Evolutionary conservation across 1,140 invertebrate genomes (phyloP).

Genomic region (Drosophila littoralis): DNA sequence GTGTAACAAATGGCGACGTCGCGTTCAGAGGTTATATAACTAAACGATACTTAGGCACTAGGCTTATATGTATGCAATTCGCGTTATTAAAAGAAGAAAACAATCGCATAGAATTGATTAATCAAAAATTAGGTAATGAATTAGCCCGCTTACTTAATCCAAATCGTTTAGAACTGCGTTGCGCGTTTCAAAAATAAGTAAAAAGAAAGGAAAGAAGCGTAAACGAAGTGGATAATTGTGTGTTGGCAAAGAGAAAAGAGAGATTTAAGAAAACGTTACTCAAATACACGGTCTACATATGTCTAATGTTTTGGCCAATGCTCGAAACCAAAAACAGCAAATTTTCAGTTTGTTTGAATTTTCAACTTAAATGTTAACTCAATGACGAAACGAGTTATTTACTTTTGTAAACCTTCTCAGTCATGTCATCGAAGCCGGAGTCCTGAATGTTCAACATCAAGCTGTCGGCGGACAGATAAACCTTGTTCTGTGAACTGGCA

Average conservation of each 20-base stretch:
- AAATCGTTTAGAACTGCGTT: conserved; percentile 63
- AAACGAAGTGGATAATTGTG: conserved; percentile 38
- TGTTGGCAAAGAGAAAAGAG: conserved; percentile 52
- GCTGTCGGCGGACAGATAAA: conserved; percentile 96
- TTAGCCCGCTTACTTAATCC: conserved; percentile 64
- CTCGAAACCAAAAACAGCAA: conserved; percentile 61
- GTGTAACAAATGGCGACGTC: conserved; percentile 42
- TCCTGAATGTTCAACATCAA: conserved; percentile 99
- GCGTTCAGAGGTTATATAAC: conserved; percentile 50
- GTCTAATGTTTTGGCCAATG: conserved; percentile 65
- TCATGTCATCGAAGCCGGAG: conserved; percentile 94
- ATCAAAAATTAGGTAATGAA: conserved; percentile 41
- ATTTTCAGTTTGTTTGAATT: conserved; percentile 13
- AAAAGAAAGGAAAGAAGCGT: conserved; percentile 42
- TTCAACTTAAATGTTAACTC: conserved; percentile 75
- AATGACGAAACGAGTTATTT: conserved; percentile 85
- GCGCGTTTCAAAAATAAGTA: conserved; percentile 24
- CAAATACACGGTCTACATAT: conserved; percentile 59
- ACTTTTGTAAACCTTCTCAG: conserved; percentile 92
- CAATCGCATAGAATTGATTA: conserved; percentile 15
- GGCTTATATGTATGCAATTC: conserved; percentile 49
- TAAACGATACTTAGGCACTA: conserved; percentile 77
- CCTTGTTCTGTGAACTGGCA: conserved; percentile 96
- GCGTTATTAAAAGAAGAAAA: background rate
- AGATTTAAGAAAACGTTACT: conserved; percentile 58